Evolutionary conservation across 2,797 vertebrate genomes (phyloP), one percentile per base, ranked within the genome.

Genomic region (Pitangus sulphuratus): DNA sequence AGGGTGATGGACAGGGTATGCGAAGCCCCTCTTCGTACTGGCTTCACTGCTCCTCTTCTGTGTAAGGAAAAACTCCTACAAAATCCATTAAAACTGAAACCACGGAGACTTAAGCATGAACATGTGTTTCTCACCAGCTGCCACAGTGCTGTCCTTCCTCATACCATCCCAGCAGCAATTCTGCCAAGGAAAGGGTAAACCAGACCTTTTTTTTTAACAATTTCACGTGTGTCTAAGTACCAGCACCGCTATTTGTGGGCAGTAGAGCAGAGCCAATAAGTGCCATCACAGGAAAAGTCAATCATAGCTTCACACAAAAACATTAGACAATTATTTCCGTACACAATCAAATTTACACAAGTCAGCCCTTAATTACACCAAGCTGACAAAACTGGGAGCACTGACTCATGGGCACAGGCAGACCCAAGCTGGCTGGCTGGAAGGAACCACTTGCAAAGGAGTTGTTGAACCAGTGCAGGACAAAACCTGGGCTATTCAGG

Each of bases 321-420:
- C 0, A 6, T 17, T 28, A 35, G 65, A 72, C 25, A 21, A 89
- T 78, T 87, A 84, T 76, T 69, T 84, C 69, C 0, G 1, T 78
- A 66, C 20, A 56, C 0, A 0, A 82, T 19, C 1, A 1, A 72
- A 62, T 11, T 79, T 69, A 58, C 50, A 62, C 24, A 35, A 58
- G 50, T 76, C 92, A 92, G 80, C 16, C 54, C 39, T 81, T 76
- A 83, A 64, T 57, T 89, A 72, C 82, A 83, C 28, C 26, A 28
- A 64, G 64, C 44, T 70, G 75, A 71, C 60, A 89, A 37, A 87
- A 44, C 37, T 4, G n/a, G 37, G 40, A 89, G 33, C 1, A 0
- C 8, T 51, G 53, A 86, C 54, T 69, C 62, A 50, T 2, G 8
- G 53, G 56, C 44, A 26, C 25, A 54, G 71, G 74, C 84, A 84